Conservation (phyloP, 2,888 invertebrate species). For the Drosophila fulvimacula region DNA sequence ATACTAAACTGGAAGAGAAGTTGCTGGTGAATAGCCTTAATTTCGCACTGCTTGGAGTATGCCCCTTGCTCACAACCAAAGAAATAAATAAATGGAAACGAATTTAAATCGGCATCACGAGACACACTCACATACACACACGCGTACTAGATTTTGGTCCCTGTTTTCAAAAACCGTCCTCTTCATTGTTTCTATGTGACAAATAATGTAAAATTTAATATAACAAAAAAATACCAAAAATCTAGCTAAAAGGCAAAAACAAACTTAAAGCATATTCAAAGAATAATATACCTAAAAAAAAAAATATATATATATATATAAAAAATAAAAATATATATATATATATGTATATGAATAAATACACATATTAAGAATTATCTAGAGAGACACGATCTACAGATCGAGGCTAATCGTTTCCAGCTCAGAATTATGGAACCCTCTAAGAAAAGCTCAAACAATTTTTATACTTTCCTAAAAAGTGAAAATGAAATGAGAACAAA, state of each 20-base stretch:
- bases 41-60: slow-evolving; percentile 60
- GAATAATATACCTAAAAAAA: slow-evolving; percentile 13
- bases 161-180: slow-evolving; percentile 76
- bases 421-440: slow-evolving; percentile 37
- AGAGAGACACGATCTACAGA: slow-evolving; percentile 1
- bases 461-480: slow-evolving; percentile 76
- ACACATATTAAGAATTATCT: slow-evolving; percentile 17
- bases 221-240: neutral
- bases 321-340: neutral
- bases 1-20: slow-evolving; percentile 9
- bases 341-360: too few relatives aligned
- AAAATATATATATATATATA: neutral
- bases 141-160: slow-evolving; percentile 51
- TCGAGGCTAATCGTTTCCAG: slow-evolving; percentile 35
- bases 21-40: slow-evolving; percentile 27
- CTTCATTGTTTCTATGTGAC: slow-evolving; percentile 79
- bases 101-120: slow-evolving; percentile 46
- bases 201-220: slow-evolving; percentile 68
- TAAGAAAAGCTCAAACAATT: slow-evolving; percentile 63
- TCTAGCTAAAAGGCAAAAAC: neutral
- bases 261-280: slow-evolving; percentile 14
- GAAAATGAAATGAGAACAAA: slow-evolving; percentile 3
- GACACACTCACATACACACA: slow-evolving; percentile 3
- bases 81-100: slow-evolving; percentile 32
- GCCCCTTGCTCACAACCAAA: slow-evolving; percentile 64